Base-by-base conservation (phyloP, 2,113 vertebrate genomes). In the Periophthalmus modestus region DNA sequence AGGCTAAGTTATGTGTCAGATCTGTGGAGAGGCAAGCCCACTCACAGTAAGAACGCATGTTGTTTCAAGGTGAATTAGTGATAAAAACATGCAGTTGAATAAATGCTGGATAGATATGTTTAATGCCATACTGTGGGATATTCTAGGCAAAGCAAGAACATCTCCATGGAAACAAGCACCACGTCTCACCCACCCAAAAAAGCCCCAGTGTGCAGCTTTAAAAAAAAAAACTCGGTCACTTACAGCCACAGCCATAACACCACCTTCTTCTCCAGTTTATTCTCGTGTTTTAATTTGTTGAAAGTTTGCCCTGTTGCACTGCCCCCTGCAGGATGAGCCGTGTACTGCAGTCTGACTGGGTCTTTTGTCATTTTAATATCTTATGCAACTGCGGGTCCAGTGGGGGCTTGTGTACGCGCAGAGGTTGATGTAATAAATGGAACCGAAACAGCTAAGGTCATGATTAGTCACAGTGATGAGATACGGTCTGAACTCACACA, bases 381-480 rank as follows among this genome's bases (percentile, higher is more conserved):
- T 84, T 85, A 83, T 73, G 69, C 71, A 81, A 83, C 66, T 24
- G 54, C 72, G 43, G 58, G 48, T 68, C 72, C 4, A 67, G 28
- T 33, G 19, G 77, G 23, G 75, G 55, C 59, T 74, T 43, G 65
- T 75, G 76, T 77, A 47, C 66, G 67, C 73, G 67, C 77, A 74
- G 83, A 83, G 48, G 28, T 47, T 88, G 83, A 83, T 75, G 83
- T 71, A 87, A 77, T 79, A 63, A 81, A 33, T 79, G 68, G 63
- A 81, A 78, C 33, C 58, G 61, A 80, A 80, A n/a, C 73, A 71
- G 68, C 66, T 15, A 13, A 52, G 12, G 16, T 72, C 36, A 66
- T 3, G 33, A 84, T 89, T 84, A 77, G 81, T 81, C 78, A 83
- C 78, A 75, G 79, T 23, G 48, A 85, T 82, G 59, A 83, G 66